Base-by-base conservation (phyloP, 2,113 vertebrate species). In the Pogona vitticeps region DNA sequence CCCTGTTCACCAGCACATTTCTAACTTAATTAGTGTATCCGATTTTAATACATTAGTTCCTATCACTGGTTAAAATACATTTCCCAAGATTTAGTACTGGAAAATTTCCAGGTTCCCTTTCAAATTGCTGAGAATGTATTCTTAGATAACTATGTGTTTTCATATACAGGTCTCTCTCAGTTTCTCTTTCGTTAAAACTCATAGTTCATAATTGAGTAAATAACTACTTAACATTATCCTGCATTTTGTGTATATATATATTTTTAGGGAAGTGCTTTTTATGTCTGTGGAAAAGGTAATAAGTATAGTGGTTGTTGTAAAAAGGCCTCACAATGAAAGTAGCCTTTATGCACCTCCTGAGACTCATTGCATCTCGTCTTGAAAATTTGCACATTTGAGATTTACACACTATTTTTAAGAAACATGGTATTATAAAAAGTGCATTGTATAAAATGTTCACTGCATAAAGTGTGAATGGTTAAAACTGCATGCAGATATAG, bases 221-320 rank as follows among this genome's bases (percentile, higher is more conserved):
- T 94, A 85, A 90, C 83, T 84, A 83, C 58, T 91, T 89, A 65
- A 89, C 87, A 89, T 93, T 93, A 94, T 3, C 52, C 91, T 88
- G 82, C 83, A 84, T 92, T 94, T 89, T 89, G 72, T 42, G 88
- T 81, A 72, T 82, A 77, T 90, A 90, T 65, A 12, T 68, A 26
- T 92, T 89, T 92, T 89, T 78, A 87, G 52, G 46, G 82, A 92
- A 90, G 89, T 91, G 70, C 26, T 72, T 91, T 93, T 92, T 28
- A 88, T 76, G 2, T 85, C 76, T 83, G 20, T 85, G 85, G 72
- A 90, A 91, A 88, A 82, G 88, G 68, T 88, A 86, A 82, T 89
- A 89, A 88, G 63, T 86, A 33, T 1, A 2, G 80, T 36, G 92
- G 90, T 93, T 93, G 88, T n/a, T 94, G 0, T 0, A 86, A 88